Conservation (phyloP, 1,140 invertebrate species). For the Camponotus vicinus region DNA sequence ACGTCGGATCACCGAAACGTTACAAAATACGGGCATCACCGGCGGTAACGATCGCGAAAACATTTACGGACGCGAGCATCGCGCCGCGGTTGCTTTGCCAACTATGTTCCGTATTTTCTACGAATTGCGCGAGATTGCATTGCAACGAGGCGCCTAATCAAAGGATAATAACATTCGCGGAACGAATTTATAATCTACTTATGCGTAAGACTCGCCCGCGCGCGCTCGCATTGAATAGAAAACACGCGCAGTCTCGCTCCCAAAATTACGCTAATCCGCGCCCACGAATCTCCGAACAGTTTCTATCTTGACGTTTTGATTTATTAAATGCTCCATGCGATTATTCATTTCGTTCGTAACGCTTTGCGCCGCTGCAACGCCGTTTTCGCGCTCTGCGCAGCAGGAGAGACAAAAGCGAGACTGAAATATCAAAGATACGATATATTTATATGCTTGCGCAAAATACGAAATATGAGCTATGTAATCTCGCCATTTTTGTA, state of each 20-base stretch:
- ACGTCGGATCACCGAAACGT: constrained; percentile 60
- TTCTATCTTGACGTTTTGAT: constrained; percentile 64
- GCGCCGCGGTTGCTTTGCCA: constrained; percentile 24
- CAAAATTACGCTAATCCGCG: constrained; percentile 67
- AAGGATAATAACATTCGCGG: constrained; percentile 66
- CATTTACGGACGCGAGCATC: constrained; percentile 43
- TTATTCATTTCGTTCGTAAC: constrained; percentile 54
- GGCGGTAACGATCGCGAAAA: constrained; percentile 56
- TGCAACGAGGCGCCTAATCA: constrained; percentile 62
- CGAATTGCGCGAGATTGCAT: constrained; percentile 53
- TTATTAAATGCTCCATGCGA: constrained; percentile 61
- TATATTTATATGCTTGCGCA: constrained; percentile 49
- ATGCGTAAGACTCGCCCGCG: constrained; percentile 23
- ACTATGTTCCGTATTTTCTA: constrained; percentile 37
- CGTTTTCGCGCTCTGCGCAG: neutral
- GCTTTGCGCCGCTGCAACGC: constrained; percentile 30
- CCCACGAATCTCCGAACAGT: constrained; percentile 52
- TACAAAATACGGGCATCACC: constrained; percentile 56
- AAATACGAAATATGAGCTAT: constrained; percentile 56
- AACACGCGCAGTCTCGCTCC: constrained; percentile 36
- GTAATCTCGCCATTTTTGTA: constrained; percentile 50
- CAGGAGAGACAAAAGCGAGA: constrained; percentile 2
- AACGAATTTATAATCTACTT: constrained; percentile 71
- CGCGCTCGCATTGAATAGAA: constrained; percentile 6
- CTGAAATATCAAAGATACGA: constrained; percentile 35